These are phyloP conservation scores for Baccha elongata DNA, from an alignment of 2,888 invertebrate species.

Conservation along the genomic window DNA sequence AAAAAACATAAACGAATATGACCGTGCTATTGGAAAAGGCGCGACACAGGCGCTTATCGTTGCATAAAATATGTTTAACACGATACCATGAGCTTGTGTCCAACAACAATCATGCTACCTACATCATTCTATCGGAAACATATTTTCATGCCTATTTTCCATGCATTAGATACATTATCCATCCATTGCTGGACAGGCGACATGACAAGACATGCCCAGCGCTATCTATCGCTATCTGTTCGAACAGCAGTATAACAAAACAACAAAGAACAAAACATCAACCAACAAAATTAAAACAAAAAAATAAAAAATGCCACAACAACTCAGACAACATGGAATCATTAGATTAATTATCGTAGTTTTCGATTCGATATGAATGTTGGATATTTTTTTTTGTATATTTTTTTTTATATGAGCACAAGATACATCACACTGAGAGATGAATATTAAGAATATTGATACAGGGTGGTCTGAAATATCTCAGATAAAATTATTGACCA, in stretches of 20 bases:
- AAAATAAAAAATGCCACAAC: conserved; percentile 38
- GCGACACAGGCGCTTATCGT: conserved; percentile 71
- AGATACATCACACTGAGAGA: conserved; percentile 20
- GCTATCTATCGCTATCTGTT: conserved; percentile 67
- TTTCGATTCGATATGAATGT: conserved; percentile 68
- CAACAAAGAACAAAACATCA: conserved; percentile 47
- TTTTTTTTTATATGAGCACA: conserved; percentile 10
- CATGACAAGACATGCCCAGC: conserved; percentile 69
- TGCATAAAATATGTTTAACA: conserved; percentile 72
- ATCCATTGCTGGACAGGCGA: conserved; percentile 59
- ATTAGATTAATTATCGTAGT: conserved; percentile 73
- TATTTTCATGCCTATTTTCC: conserved; percentile 69
- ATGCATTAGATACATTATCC: conserved; percentile 67
- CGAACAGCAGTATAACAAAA: conserved; percentile 6
- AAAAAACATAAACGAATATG: background rate
- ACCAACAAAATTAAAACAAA: conserved; percentile 43
- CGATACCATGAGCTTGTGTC: conserved; percentile 48
- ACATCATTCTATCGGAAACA: conserved; percentile 58
- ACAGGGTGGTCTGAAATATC: no score
- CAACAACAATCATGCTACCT: conserved; percentile 54
- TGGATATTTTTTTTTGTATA: conserved; percentile 6
- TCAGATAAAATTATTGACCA: no score
- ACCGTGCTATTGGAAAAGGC: conserved; percentile 38
- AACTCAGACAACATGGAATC: conserved; percentile 62
- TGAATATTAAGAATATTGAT: conserved; percentile 1